Evolutionary conservation across 2,113 vertebrate genomes (phyloP), one percentile per base, ranked within the genome.

Genomic region (Marmota flaviventris): DNA sequence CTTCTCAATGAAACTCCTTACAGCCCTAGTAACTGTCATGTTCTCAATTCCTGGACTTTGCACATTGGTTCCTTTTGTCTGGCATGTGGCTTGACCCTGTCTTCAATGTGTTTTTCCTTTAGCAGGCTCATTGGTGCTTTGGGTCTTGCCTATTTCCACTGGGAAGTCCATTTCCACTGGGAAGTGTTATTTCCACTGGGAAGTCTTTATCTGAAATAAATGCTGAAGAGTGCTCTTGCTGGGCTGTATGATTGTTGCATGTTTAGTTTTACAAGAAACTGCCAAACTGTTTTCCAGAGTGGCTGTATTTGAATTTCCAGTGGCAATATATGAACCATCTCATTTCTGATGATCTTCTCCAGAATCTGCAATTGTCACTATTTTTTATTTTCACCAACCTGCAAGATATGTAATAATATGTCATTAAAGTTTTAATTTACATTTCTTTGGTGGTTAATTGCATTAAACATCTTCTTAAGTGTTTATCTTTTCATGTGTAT

Each of bases 341-440:
- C 27, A 5, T 56, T 93, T 69, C 61, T 91, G 18, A 42, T 75
- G 29, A 61, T 79, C 37, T 16, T 91, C n/a, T 7, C 17, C 20
- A 91, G 29, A 20, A 85, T 93, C 89, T 89, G 17, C 20, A 56
- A 7, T 70, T 90, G 27, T 86, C 5, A 69, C 12, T 67, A 11
- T 39, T 93, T 95, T 87, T 61, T 37, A 42, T 79, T 91, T 90
- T 91, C 42, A 32, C 8, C 29, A 75, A 63, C 95, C 13, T 93
- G 18, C 72, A 88, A 84, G 27, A 9, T 53, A 37, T 70, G 20
- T 79, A 76, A 18, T 63, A 13, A 77, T 73, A 65, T 91, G 8
- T 90, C 37, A 67, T 58, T 93, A 61, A 77, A 25, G 63, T 45
- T 91, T 88, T 77, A 81, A 75, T 89, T 89, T 91, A 11, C 32